A percentile compares a stretch with the other conserved stretches of the same genome.
phyloP scores from a whole-genome alignment of 2,888 invertebrate species.

The Dolichomitus sp. region DNA sequence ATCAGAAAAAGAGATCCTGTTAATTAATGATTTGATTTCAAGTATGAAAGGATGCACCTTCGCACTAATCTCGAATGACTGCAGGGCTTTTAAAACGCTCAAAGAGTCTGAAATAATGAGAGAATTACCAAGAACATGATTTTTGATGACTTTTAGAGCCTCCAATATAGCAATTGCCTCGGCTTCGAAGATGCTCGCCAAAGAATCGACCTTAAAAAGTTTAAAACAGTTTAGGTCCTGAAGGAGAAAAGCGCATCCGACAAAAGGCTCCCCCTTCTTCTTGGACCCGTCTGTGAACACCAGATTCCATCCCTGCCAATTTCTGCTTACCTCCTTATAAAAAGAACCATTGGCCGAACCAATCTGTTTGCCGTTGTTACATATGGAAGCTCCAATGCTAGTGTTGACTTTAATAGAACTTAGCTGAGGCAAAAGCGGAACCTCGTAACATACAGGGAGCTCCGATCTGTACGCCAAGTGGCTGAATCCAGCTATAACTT shows the following conservation, averaged over 20 bases:
- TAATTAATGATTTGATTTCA: no score
- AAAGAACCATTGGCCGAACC: no score
- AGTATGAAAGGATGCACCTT: no score
- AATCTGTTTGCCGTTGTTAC: no score
- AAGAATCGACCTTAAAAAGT: not conserved
- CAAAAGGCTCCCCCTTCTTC: not conserved
- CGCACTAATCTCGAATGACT: no score
- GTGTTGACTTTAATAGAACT: not conserved
- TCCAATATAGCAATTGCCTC: constrained; percentile 1
- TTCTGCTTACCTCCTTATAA: not conserved
- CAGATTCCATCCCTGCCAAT: not conserved
- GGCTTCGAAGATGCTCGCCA: constrained; percentile 7
- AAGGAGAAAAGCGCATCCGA: not conserved
- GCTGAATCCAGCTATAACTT: not conserved
- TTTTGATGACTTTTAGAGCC: not conserved
- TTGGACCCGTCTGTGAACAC: not conserved
- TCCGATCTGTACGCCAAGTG: not conserved
- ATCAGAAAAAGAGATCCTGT: no score
- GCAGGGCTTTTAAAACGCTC: no score
- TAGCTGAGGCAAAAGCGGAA: not conserved
- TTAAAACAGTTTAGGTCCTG: not conserved
- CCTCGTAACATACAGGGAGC: not conserved
- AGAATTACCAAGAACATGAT: no score
- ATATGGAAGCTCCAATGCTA: no score
- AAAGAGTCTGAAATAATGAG: no score